phyloP scores from a whole-genome alignment of 2,797 vertebrate genomes.

The Coluber constrictor region DNA sequence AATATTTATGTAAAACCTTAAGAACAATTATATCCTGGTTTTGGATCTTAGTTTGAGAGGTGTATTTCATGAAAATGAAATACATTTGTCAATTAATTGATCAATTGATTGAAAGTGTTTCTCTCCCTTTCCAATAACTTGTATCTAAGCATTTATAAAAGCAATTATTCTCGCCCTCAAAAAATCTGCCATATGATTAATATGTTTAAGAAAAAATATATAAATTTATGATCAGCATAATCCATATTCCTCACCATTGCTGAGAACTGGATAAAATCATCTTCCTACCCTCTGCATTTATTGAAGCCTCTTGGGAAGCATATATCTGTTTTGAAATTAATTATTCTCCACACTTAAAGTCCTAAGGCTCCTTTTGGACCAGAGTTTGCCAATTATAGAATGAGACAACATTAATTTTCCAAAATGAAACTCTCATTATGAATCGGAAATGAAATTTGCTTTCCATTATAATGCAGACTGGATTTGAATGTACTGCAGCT shows the following conservation, averaged over 20 bases:
- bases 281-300: neutral
- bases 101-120: neutral
- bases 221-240: neutral
- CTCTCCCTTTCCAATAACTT: neutral
- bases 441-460: constrained; percentile 19
- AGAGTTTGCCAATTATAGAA: constrained; percentile 1
- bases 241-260: neutral
- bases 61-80: neutral
- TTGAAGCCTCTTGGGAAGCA: neutral
- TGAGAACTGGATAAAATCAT: constrained; percentile 8
- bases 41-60: neutral
- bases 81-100: neutral
- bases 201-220: neutral
- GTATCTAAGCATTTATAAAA: neutral
- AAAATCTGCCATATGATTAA: neutral
- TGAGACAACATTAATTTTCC: constrained; percentile 13
- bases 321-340: constrained; percentile 24
- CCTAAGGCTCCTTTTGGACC: neutral
- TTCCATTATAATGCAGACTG: constrained; percentile 26
- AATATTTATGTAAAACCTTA: neutral
- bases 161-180: neutral
- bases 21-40: neutral
- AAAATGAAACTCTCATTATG: constrained; percentile 2
- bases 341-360: neutral
- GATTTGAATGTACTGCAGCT: constrained; percentile 28